These are phyloP conservation scores for Tridacna crocea DNA, from an alignment of 2,888 invertebrate species.

Conservation along the genomic window DNA sequence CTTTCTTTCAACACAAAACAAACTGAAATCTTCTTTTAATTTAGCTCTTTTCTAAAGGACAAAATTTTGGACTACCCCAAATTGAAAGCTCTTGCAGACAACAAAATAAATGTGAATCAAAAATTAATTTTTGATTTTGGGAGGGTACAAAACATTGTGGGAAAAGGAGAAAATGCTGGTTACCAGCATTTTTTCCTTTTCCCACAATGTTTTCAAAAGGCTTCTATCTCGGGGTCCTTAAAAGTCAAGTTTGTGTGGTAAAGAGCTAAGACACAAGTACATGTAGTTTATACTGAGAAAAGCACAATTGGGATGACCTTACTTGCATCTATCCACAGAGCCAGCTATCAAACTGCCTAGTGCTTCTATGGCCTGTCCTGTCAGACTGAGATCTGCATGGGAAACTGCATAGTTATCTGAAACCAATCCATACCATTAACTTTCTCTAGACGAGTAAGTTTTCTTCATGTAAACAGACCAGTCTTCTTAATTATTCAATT, in stretches of 20 bases:
- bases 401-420: slow-evolving; percentile 55
- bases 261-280: background rate
- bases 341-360: slow-evolving; percentile 82
- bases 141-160: background rate
- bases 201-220: background rate
- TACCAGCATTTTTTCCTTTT: background rate
- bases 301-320: slow-evolving; percentile 25
- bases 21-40: too few relatives aligned
- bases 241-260: background rate
- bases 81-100: too few relatives aligned
- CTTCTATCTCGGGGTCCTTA: too few relatives aligned
- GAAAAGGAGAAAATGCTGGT: background rate
- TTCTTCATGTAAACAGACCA: too few relatives aligned
- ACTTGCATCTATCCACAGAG: slow-evolving; percentile 79
- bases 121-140: too few relatives aligned
- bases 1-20: too few relatives aligned
- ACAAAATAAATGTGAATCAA: too few relatives aligned
- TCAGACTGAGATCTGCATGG: slow-evolving; percentile 72
- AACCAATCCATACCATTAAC: slow-evolving; percentile 1
- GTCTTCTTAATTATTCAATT: too few relatives aligned
- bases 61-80: too few relatives aligned
- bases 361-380: slow-evolving; percentile 80
- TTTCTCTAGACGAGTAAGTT: too few relatives aligned
- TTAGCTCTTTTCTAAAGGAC: too few relatives aligned
- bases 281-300: background rate